Evolutionary conservation across 1,140 invertebrate species (phyloP), one percentile per base, ranked within the genome.

Genomic region (Schlechtendalia chinensis): DNA sequence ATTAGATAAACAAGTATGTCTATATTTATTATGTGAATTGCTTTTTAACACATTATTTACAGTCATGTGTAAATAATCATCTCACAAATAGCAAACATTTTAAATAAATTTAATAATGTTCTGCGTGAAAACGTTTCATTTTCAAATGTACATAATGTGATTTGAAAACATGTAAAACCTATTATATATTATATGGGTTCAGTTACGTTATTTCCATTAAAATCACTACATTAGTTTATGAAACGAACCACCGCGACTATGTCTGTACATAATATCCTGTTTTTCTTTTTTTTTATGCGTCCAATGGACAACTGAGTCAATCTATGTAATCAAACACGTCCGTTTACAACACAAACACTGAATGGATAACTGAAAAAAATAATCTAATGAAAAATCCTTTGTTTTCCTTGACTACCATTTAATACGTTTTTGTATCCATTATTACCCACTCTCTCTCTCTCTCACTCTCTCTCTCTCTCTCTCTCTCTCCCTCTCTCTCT

Each of bases 331-430:
- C 69, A 54, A 54, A 54, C 24, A 72, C n/a, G 24, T 72, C 69
- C 69, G 27, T 29, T 72, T 32, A 72, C 27, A 29, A 72, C 27
- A 4, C 50, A 10, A 29, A 72, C 24, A n/a, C 14, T 0, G 10
- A 72, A 72, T 69, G 67, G 16, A 69, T 69, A 69, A 27, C 50
- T 69, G 27, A 32, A 54, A 72, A 72, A 53, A 71, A 19, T 27
- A 72, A 72, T n/a, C 17, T 29, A 53, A 29, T 54, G 10, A 53
- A 72, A 72, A 72, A 29, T 53, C 24, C 4, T 53, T 54, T 27
- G 10, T 72, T 32, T 72, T 4, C 50, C 50, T 29, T 24, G 24
- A 71, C 22, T 53, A 53, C 50, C 8, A 5, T 71, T 71, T 50
- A 50, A 53, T 50, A 29, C n/a, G 45, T 50, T 24, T 50, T 50